phyloP scores from a whole-genome alignment of 2,888 invertebrate genomes.

The Nebria brevicollis region DNA sequence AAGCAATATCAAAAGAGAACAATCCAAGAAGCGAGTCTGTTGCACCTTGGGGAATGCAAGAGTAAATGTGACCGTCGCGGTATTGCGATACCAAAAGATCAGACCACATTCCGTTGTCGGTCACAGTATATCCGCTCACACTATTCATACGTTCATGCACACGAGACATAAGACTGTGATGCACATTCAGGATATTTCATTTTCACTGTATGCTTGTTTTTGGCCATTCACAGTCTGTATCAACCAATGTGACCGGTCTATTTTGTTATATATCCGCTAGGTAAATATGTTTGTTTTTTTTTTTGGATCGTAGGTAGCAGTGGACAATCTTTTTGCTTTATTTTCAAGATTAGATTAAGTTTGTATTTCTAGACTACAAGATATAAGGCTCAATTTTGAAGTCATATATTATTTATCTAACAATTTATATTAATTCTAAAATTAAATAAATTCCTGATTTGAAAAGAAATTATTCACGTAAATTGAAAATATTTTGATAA shows the following conservation, averaged over 20 bases:
- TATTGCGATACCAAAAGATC: constrained; percentile 15
- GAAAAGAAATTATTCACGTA: no score
- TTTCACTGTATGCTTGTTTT: constrained; percentile 28
- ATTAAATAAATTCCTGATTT: no score
- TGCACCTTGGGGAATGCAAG: constrained; percentile 44
- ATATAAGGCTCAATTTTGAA: no score
- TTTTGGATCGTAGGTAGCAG: background rate
- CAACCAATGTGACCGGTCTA: constrained; percentile 22
- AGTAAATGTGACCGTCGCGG: constrained; percentile 27
- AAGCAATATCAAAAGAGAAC: constrained; percentile 29
- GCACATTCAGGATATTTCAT: constrained; percentile 34
- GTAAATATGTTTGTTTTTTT: constrained; percentile 42
- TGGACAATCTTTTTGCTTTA: no score
- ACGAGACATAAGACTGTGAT: constrained; percentile 15
- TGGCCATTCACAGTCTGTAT: constrained; percentile 27
- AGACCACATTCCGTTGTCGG: constrained; percentile 15
- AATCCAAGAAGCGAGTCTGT: constrained; percentile 21
- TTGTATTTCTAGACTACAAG: no score
- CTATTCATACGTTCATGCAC: background rate
- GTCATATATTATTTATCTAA: no score
- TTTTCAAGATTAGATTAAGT: no score
- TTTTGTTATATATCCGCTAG: constrained; percentile 45
- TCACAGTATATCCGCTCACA: constrained; percentile 25
- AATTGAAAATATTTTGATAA: no score
- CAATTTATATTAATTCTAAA: no score